phyloP scores from a whole-genome alignment of 2,797 vertebrate species.

The Podargus strigoides region DNA sequence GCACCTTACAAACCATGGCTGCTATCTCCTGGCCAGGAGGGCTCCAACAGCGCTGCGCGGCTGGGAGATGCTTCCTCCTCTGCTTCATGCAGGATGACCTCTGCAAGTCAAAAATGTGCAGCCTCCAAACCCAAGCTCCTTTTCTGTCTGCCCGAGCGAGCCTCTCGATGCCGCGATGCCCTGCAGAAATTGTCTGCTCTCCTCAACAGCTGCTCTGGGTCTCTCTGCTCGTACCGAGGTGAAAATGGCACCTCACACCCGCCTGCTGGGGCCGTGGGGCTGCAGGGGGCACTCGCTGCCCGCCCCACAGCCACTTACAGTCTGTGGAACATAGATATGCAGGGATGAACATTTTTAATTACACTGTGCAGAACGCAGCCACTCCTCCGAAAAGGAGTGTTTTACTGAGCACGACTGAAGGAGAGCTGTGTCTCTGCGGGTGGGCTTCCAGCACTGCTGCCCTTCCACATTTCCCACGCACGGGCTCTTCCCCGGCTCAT shows the following conservation, averaged over 20 bases:
- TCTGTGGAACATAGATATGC: rapidly evolving
- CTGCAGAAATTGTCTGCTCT: neutral
- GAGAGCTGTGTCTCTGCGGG: rapidly evolving
- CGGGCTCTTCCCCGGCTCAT: rapidly evolving
- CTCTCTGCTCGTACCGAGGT: neutral
- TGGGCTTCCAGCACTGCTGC: neutral
- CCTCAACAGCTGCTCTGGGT: neutral
- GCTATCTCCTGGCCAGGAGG: neutral
- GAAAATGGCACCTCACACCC: too few species aligned
- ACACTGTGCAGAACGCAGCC: neutral
- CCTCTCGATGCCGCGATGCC: rapidly evolving
- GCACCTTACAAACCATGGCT: neutral
- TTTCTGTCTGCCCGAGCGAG: too few species aligned
- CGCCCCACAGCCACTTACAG: rapidly evolving
- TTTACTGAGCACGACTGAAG: neutral
- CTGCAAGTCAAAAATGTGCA: rapidly evolving
- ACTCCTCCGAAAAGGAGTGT: neutral
- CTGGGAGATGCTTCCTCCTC: neutral
- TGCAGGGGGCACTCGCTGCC: neutral
- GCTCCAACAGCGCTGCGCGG: neutral
- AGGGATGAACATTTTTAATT: neutral
- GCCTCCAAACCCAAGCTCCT: neutral
- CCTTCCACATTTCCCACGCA: rapidly evolving
- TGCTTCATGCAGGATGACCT: neutral
- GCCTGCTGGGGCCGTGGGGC: rapidly evolving